Percentiles rank a stretch among this genome's conserved stretches.
These are phyloP conservation scores for Gasterosteus nipponicus DNA, from an alignment of 2,113 vertebrate species.

Conservation along the genomic window DNA sequence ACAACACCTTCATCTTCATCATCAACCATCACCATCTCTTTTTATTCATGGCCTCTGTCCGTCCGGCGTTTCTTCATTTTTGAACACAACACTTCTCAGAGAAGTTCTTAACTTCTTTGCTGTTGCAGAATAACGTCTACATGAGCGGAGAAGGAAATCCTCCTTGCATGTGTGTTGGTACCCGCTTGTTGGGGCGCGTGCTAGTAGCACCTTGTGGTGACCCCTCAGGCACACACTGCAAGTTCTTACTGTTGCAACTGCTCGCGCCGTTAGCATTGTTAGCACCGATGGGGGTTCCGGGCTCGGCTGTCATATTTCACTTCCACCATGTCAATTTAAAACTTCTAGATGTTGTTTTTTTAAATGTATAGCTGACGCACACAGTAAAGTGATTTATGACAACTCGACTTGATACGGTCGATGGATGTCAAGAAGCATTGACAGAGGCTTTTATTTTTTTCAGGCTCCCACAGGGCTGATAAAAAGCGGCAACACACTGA, in stretches of 20 bases:
- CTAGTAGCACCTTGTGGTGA: not conserved
- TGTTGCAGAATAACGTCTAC: too few relatives aligned
- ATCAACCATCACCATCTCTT: too few relatives aligned
- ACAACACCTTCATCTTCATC: too few relatives aligned
- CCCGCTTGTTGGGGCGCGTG: too few relatives aligned
- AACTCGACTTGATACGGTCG: conserved; percentile 12
- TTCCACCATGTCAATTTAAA: not conserved
- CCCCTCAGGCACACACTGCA: not conserved
- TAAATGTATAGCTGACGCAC: not conserved
- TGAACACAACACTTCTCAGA: too few relatives aligned
- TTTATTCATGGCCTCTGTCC: too few relatives aligned
- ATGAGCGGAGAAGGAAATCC: too few relatives aligned
- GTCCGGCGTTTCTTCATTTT: too few relatives aligned
- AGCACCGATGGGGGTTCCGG: not conserved
- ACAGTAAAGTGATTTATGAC: not conserved
- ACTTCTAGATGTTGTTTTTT: not conserved
- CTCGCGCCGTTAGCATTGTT: not conserved
- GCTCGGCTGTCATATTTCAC: not conserved
- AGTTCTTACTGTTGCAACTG: not conserved
- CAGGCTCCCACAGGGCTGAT: conserved; percentile 54
- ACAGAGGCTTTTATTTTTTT: conserved; percentile 15
- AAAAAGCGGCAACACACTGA: conserved; percentile 48
- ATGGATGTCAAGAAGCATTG: conserved; percentile 11
- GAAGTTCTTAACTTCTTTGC: too few relatives aligned
- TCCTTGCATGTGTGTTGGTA: too few relatives aligned